phyloP scores from a whole-genome alignment of 2,888 invertebrate genomes.

The Dryomyza anilis region DNA sequence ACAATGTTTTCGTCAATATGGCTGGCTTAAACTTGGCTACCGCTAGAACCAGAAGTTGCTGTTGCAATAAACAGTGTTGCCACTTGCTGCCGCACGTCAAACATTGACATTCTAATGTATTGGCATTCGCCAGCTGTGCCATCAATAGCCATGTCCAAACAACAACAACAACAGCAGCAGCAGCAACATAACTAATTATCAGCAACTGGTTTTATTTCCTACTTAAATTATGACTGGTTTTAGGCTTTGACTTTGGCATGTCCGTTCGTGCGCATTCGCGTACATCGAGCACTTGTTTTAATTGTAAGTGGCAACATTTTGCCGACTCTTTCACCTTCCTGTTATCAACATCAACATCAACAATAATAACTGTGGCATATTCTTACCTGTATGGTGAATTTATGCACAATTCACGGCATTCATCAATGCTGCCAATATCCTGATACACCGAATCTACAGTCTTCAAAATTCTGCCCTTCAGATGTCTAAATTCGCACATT shows the following conservation, averaged over 20 bases:
- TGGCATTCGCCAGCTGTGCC: slow-evolving; percentile 9
- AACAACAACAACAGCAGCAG: neutral
- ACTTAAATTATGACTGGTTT: slow-evolving; percentile 25
- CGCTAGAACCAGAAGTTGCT: neutral
- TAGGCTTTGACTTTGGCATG: neutral
- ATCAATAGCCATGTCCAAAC: neutral
- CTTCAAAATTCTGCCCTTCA: slow-evolving; percentile 84
- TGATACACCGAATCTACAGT: slow-evolving; percentile 92
- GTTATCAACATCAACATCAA: slow-evolving; percentile 22
- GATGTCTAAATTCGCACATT: slow-evolving; percentile 89
- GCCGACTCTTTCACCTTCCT: neutral
- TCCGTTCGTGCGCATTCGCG: neutral
- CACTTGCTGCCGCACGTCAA: slow-evolving; percentile 21
- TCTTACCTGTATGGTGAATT: slow-evolving; percentile 78
- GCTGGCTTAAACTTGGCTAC: neutral
- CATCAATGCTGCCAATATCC: slow-evolving; percentile 83
- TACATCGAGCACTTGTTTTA: neutral
- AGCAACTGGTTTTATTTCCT: slow-evolving; percentile 20
- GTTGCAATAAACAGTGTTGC: slow-evolving; percentile 10
- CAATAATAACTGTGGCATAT: neutral
- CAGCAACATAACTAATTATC: slow-evolving; percentile 8
- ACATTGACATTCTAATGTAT: slow-evolving; percentile 31
- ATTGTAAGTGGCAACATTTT: neutral
- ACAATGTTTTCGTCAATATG: neutral
- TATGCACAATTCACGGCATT: slow-evolving; percentile 85